Conservation (phyloP, 2,797 vertebrate genomes). For the Notamacropus eugenii region DNA sequence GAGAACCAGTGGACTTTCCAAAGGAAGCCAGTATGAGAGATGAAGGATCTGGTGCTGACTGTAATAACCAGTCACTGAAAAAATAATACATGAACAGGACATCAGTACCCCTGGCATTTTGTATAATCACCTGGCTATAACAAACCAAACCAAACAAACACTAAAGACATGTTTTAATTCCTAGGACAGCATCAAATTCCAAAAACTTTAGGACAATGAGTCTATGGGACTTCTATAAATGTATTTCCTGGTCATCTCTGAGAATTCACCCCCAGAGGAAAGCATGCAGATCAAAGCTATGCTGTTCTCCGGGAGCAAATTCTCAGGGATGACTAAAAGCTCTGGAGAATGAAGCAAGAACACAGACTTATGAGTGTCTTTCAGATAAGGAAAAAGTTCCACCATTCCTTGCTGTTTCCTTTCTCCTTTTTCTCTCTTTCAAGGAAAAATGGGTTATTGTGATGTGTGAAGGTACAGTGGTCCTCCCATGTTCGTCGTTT, state of each 20-base stretch:
- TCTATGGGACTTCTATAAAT: not conserved
- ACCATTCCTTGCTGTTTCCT: not conserved
- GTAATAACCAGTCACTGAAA: conserved; percentile 4
- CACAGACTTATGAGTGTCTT: not conserved
- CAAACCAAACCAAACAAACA: not conserved
- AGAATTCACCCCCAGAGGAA: not conserved
- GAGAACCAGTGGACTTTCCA: not conserved
- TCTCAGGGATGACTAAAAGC: not conserved
- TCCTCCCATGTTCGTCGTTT: not conserved
- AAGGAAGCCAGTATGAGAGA: not conserved
- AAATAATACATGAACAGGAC: not conserved
- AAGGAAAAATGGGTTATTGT: not conserved
- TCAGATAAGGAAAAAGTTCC: not conserved
- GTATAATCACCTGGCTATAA: conserved; percentile 1
- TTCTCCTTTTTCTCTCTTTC: not conserved
- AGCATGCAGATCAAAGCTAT: not conserved
- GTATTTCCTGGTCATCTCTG: not conserved
- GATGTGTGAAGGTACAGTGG: not conserved
- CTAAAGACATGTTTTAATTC: not conserved
- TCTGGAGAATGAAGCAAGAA: not conserved
- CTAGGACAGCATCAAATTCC: not conserved
- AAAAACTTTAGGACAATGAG: not conserved
- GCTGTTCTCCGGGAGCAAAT: not conserved
- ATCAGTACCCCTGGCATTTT: not conserved
- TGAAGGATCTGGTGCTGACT: conserved; percentile 16